Base-by-base conservation (phyloP, 2,797 vertebrate species). In the Glyptemys insculpta region DNA sequence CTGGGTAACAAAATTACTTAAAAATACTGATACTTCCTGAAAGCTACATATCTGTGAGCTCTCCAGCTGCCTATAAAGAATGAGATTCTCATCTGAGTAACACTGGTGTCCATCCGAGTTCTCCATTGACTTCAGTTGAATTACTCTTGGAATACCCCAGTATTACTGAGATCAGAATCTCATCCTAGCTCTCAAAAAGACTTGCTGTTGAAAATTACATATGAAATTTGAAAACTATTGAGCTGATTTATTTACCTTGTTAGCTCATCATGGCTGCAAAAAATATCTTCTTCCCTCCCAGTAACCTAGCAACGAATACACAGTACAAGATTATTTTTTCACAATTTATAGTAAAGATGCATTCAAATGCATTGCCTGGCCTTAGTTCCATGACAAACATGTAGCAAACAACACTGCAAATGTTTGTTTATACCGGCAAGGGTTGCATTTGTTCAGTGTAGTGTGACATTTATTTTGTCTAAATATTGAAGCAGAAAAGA, bases 371-470 rank as follows among this genome's bases (percentile, higher is more conserved):
- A 57, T 86, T 91, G 94, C 95, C 83, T 89, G 91, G 93, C 90
- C 93, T 95, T 96, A 95, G 81, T 94, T 95, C 93, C 94, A 86
- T 62, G 96, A 96, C 92, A 95, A 92, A 93, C 96, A 89, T 93
- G 93, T 81, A 94, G 94, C 88, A 97, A 96, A 94, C 93, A 95
- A 37, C 68, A 72, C 89, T 95, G 91, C 87, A 86, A 96, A 96
- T 91, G 94, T 96, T 97, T 97, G 95, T 97, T 97, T 97, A 92
- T 93, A 89, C 95, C 97, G 97, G 96, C 94, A 96, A 91, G 87
- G 62, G 27, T 89, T 85, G 87, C 47, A 53, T 97, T 96, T 98
- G 89, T 97, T 97, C 94, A 96, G 87, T 53, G 92, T 93, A 91
- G 92, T 83, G 18, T 94, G 85, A 59, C 88, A 83, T 92, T 84